phyloP scores from a whole-genome alignment of 1,140 invertebrate genomes.

The Pogonognathellus flavescens region DNA sequence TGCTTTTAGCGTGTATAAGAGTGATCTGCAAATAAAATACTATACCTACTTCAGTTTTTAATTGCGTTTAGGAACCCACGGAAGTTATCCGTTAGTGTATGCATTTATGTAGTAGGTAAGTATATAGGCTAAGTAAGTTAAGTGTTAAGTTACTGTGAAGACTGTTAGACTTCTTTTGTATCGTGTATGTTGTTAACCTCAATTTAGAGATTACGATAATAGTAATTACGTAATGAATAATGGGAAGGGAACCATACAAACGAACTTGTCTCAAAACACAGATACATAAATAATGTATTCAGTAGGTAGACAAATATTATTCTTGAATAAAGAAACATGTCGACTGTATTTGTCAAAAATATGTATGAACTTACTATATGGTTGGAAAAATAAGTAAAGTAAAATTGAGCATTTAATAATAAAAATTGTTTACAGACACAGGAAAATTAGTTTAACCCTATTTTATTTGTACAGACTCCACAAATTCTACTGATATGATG shows the following conservation, averaged over 20 bases:
- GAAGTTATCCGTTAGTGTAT: background rate
- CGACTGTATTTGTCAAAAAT: slow-evolving; percentile 29
- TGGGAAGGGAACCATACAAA: slow-evolving; percentile 19
- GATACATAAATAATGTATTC: slow-evolving; percentile 46
- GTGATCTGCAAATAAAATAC: no score
- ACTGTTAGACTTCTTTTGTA: slow-evolving; percentile 46
- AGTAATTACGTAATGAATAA: background rate
- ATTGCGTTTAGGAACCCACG: no score
- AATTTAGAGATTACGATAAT: slow-evolving; percentile 9
- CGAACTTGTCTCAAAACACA: slow-evolving; percentile 46
- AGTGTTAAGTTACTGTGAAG: slow-evolving; percentile 38
- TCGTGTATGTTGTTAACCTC: slow-evolving; percentile 11
- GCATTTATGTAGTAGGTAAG: background rate
- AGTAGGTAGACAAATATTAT: slow-evolving; percentile 33
- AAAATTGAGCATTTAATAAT: background rate
- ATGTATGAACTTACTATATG: slow-evolving; percentile 21
- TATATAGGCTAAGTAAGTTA: background rate
- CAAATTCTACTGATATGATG: background rate
- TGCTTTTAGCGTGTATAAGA: no score
- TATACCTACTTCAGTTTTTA: no score
- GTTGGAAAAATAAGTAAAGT: slow-evolving; percentile 20
- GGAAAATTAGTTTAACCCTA: background rate
- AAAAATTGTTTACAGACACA: slow-evolving; percentile 24
- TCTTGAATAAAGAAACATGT: slow-evolving; percentile 32
- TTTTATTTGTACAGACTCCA: background rate